Conservation (phyloP, 2,797 vertebrate genomes). For the Orientallactaga sibirica region DNA sequence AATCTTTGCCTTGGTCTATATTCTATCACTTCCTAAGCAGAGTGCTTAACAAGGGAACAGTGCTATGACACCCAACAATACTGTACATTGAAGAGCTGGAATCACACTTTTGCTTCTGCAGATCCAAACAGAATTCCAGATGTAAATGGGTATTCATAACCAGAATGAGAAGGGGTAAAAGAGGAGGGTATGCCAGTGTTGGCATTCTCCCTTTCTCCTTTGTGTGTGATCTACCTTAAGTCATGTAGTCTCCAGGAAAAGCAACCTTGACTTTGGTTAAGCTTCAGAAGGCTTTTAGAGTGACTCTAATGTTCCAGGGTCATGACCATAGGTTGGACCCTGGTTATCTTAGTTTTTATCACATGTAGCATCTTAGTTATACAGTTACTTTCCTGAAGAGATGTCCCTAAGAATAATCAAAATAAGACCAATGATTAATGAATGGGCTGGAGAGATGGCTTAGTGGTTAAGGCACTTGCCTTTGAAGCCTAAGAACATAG, state of each 20-base stretch:
- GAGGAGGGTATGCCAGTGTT: not conserved
- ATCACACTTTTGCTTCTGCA: not conserved
- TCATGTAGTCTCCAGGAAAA: constrained; percentile 1
- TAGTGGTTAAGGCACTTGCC: no score
- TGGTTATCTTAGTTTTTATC: not conserved
- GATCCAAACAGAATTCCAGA: not conserved
- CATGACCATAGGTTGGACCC: not conserved
- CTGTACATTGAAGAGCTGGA: not conserved
- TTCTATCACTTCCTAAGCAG: not conserved
- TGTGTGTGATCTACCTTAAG: not conserved
- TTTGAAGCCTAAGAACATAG: no score
- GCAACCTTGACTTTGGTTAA: not conserved
- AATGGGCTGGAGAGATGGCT: no score
- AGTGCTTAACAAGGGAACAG: constrained; percentile 1
- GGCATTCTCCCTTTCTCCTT: not conserved
- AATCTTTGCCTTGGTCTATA: not conserved
- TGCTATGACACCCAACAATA: not conserved
- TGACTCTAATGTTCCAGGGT: not conserved
- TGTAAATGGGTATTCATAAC: not conserved
- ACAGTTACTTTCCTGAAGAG: not conserved
- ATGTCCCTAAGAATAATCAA: not conserved
- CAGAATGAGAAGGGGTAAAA: not conserved
- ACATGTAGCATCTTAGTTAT: not conserved
- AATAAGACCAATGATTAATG: not conserved
- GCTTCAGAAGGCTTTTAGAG: constrained; percentile 4